A percentile compares a stretch with the other conserved stretches of the same genome.
These are phyloP conservation scores for Microctonus hyperodae DNA, from an alignment of 2,888 invertebrate species.

Conservation along the genomic window DNA sequence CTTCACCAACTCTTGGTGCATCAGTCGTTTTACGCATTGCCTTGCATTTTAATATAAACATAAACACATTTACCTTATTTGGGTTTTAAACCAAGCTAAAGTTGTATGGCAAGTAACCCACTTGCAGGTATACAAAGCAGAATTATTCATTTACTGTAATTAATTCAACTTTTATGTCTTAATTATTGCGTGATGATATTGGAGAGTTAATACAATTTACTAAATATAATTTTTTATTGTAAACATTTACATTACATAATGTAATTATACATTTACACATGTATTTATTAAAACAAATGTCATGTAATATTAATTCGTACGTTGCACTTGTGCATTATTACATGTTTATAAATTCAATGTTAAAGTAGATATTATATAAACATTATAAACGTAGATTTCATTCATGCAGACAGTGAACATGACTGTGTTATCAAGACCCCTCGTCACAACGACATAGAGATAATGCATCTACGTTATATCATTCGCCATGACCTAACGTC, in stretches of 20 bases:
- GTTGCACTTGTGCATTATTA: not conserved
- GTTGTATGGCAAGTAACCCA: slow-evolving; percentile 36
- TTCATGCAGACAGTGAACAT: not conserved
- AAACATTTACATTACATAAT: not conserved
- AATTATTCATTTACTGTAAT: slow-evolving; percentile 42
- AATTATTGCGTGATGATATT: slow-evolving; percentile 30
- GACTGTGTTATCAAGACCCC: slow-evolving; percentile 30
- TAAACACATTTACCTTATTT: slow-evolving; percentile 35
- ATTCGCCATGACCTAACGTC: slow-evolving; percentile 37
- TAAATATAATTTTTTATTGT: slow-evolving; percentile 9
- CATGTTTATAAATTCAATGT: not conserved
- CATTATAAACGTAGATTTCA: not conserved
- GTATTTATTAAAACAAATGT: too few species aligned
- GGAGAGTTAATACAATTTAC: slow-evolving; percentile 13
- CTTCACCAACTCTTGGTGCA: slow-evolving; percentile 25
- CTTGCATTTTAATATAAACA: not conserved
- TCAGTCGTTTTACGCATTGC: slow-evolving; percentile 20
- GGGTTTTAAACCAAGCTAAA: slow-evolving; percentile 22
- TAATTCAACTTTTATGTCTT: slow-evolving; percentile 38
- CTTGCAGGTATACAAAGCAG: slow-evolving; percentile 22
- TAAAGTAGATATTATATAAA: not conserved
- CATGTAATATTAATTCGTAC: slow-evolving; percentile 18
- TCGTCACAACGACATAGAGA: slow-evolving; percentile 39
- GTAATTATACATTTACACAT: too few species aligned
- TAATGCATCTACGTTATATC: slow-evolving; percentile 39